phyloP scores from a whole-genome alignment of 2,888 invertebrate species.

The Sphaeridia pumilis region DNA sequence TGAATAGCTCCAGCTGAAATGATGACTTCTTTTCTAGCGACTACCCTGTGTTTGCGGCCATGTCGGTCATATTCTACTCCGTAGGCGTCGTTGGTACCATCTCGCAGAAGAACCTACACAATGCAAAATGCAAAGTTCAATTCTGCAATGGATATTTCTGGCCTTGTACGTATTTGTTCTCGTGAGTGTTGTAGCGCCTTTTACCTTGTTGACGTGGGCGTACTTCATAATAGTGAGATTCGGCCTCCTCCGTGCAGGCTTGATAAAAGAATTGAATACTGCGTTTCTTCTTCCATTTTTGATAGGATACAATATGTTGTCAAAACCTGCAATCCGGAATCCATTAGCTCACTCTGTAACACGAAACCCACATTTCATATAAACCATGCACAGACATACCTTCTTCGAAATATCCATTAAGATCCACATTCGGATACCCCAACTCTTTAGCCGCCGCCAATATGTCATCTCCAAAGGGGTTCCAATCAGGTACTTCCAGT shows the following conservation, averaged over 20 bases:
- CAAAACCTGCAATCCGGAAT: slow-evolving; percentile 2
- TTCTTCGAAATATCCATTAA: slow-evolving; percentile 41
- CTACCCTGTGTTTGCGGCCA: not conserved
- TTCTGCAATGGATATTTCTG: not conserved
- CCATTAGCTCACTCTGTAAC: too few relatives aligned
- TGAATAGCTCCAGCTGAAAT: slow-evolving; percentile 8
- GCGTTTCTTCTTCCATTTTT: slow-evolving; percentile 18
- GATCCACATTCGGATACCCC: slow-evolving; percentile 44
- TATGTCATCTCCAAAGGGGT: slow-evolving; percentile 46
- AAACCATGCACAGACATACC: too few relatives aligned
- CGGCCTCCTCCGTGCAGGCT: slow-evolving; percentile 20
- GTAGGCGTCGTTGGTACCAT: slow-evolving; percentile 1
- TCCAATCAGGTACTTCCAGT: slow-evolving; percentile 45
- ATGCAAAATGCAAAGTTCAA: not conserved
- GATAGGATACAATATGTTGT: not conserved
- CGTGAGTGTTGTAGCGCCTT: not conserved
- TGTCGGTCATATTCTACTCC: slow-evolving; percentile 7
- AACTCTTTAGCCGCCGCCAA: slow-evolving; percentile 50
- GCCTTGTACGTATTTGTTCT: too few relatives aligned
- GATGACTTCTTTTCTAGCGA: slow-evolving; percentile 9
- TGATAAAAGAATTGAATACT: slow-evolving; percentile 23
- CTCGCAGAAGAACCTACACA: not conserved
- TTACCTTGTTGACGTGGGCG: slow-evolving; percentile 29
- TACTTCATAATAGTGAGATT: slow-evolving; percentile 32
- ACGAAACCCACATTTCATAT: not conserved